Evolutionary conservation across 2,113 vertebrate genomes (phyloP).

Genomic region (Alethe castanea): DNA sequence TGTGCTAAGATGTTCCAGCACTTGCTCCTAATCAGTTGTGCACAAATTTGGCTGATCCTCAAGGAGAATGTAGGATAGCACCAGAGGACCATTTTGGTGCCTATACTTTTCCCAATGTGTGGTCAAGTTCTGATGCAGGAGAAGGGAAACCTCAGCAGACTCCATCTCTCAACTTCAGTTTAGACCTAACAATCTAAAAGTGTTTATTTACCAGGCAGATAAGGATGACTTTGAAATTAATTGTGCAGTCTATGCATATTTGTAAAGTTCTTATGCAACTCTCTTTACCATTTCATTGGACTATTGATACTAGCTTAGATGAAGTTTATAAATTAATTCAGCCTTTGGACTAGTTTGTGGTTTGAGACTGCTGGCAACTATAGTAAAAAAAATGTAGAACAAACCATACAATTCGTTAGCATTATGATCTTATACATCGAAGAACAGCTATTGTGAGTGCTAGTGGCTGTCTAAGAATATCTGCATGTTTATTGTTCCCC

Average conservation of each 20-base stretch:
- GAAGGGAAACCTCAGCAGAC: neutral
- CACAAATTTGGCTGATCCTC: neutral
- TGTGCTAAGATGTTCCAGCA: neutral
- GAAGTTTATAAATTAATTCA: constrained; percentile 24
- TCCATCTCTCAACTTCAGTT: neutral
- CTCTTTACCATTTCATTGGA: neutral
- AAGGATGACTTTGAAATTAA: neutral
- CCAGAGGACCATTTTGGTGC: neutral
- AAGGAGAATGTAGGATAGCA: neutral
- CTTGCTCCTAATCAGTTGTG: neutral
- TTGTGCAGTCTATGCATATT: neutral
- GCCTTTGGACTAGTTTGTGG: constrained; percentile 5
- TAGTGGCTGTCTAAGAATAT: constrained; percentile 41
- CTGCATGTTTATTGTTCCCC: constrained; percentile 46
- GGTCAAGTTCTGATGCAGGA: neutral
- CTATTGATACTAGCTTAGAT: neutral
- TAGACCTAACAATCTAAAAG: neutral
- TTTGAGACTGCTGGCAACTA: constrained; percentile 26
- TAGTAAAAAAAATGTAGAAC: neutral
- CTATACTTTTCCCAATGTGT: neutral
- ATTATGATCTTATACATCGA: constrained; percentile 10
- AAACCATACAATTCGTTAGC: neutral
- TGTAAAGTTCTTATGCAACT: neutral
- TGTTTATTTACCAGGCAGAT: neutral
- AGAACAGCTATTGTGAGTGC: constrained; percentile 40